phyloP scores from a whole-genome alignment of 2,797 vertebrate species.

The Channa striata region DNA sequence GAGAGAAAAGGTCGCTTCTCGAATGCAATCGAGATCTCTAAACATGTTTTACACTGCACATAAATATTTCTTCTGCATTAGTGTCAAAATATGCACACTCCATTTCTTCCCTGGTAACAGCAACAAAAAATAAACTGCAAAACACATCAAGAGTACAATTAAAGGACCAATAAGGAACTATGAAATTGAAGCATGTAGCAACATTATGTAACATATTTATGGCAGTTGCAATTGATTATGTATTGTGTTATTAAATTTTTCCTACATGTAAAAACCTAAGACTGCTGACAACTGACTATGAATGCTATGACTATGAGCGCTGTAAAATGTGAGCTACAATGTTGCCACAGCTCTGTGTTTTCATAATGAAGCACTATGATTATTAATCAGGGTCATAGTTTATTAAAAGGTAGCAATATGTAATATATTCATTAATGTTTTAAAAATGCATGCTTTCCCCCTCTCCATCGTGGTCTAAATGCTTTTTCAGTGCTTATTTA shows the following conservation, averaged over 20 bases:
- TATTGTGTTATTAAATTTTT: neutral
- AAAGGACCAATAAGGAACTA: slow-evolving; percentile 17
- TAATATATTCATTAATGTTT: neutral
- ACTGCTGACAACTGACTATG: neutral
- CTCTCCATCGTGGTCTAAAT: neutral
- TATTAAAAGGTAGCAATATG: neutral
- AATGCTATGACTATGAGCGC: neutral
- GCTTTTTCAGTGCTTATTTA: neutral
- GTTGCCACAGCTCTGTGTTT: neutral
- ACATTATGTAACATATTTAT: neutral
- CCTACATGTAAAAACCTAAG: neutral
- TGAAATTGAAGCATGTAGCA: neutral
- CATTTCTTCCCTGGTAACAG: slow-evolving; percentile 23
- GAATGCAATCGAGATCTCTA: slow-evolving; percentile 23
- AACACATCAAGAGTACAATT: slow-evolving; percentile 1
- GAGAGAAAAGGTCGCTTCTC: slow-evolving; percentile 29
- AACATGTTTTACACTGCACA: slow-evolving; percentile 2
- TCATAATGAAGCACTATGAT: neutral
- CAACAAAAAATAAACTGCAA: neutral
- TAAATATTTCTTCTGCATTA: slow-evolving; percentile 4
- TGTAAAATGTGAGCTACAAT: slow-evolving; percentile 7
- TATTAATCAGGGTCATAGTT: neutral
- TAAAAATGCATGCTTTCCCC: neutral
- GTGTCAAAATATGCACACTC: slow-evolving; percentile 15
- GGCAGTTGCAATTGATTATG: neutral